Evolutionary conservation across 2,113 vertebrate species (phyloP).

Genomic region (Struthidea cinerea): DNA sequence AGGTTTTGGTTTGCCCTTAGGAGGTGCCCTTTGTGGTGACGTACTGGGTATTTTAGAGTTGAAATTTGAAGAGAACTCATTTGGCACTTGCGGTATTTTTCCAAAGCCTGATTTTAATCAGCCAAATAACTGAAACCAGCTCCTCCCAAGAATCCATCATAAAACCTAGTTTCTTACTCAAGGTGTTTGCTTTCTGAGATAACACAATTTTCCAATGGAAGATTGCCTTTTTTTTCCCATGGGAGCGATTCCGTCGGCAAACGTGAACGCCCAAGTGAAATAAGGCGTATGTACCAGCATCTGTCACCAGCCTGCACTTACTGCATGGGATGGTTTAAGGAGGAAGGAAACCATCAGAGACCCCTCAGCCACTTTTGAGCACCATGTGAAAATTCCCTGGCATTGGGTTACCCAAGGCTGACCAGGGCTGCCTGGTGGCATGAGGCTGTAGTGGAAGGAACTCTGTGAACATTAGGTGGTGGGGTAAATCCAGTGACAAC

Average conservation of each 20-base stretch:
- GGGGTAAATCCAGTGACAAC: background rate
- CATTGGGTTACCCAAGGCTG: fast-evolving
- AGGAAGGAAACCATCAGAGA: background rate
- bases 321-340: background rate
- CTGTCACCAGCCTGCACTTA: background rate
- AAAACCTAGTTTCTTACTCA: conserved; percentile 37
- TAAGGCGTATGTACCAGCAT: background rate
- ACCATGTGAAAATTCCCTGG: background rate
- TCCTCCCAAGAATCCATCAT: conserved; percentile 40
- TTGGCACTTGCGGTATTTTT: conserved; percentile 30
- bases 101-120: conserved; percentile 47
- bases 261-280: background rate
- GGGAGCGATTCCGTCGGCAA: background rate
- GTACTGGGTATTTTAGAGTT: background rate
- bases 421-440: background rate
- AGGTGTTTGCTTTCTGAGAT: conserved; percentile 44
- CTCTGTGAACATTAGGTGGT: background rate
- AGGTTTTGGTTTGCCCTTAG: background rate
- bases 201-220: conserved; percentile 14
- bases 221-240: background rate
- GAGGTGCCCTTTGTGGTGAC: background rate
- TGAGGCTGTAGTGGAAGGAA: background rate
- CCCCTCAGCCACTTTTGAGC: background rate
- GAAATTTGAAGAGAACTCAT: background rate
- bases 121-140: conserved; percentile 43